Evolutionary conservation across 2,797 vertebrate species (phyloP).

Genomic region (Helicolenus hilgendorfi): DNA sequence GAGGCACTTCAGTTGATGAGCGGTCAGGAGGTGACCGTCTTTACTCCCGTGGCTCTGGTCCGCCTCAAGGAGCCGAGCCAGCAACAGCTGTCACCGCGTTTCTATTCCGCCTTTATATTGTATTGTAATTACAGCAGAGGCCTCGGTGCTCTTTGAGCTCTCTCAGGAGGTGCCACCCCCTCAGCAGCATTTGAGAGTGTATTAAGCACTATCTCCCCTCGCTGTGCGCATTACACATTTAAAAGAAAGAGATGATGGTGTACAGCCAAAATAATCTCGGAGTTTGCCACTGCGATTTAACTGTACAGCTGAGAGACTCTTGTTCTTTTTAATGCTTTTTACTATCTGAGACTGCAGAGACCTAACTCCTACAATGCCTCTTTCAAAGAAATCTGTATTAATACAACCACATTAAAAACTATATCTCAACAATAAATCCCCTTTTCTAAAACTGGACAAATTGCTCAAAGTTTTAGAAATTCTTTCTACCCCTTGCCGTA

Average conservation of each 20-base stretch:
- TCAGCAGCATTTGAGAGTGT: conserved; percentile 59
- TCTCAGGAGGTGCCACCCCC: conserved; percentile 72
- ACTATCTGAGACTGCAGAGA: conserved; percentile 3
- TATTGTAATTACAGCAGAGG: conserved; percentile 81
- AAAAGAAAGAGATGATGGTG: conserved; percentile 48
- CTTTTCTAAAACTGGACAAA: conserved; percentile 23
- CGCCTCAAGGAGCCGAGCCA: conserved; percentile 65
- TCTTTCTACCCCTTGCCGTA: background rate
- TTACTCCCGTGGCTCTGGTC: conserved; percentile 35
- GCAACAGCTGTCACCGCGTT: conserved; percentile 71
- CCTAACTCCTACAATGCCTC: background rate
- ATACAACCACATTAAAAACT: background rate
- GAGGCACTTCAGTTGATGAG: conserved; percentile 76
- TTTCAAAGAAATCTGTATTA: conserved; percentile 25
- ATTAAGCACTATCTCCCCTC: conserved; percentile 53
- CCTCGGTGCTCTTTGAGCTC: conserved; percentile 66
- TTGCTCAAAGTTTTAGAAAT: conserved; percentile 9
- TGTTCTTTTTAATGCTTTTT: conserved; percentile 27
- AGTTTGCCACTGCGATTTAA: conserved; percentile 35
- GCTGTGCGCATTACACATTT: conserved; percentile 47
- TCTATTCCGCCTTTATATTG: conserved; percentile 72
- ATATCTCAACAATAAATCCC: conserved; percentile 28
- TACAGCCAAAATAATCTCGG: conserved; percentile 22
- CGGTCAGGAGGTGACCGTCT: conserved; percentile 73
- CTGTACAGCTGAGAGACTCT: conserved; percentile 35